Conservation (phyloP, 2,888 invertebrate genomes). For the Epinotia demarniana region DNA sequence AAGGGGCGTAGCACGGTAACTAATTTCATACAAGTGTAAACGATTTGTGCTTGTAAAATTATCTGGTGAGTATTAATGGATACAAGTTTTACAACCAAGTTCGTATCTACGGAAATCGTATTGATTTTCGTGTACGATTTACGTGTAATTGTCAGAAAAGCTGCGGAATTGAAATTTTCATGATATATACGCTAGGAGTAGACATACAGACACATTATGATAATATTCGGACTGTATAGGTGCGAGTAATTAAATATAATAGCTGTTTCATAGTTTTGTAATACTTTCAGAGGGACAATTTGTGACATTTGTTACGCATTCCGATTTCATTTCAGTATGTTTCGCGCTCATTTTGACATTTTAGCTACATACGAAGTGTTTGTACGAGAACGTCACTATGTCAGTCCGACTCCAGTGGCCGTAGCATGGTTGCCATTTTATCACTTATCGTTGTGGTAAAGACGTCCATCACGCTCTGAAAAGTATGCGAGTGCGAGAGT, state of each 20-base stretch:
- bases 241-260: not conserved
- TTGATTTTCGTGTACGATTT: not conserved
- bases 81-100: not conserved
- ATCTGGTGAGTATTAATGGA: not conserved
- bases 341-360: no score
- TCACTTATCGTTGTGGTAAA: no score
- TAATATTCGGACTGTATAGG: not conserved
- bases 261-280: no score
- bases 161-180: not conserved
- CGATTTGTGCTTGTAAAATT: not conserved
- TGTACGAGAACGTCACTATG: no score
- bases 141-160: not conserved
- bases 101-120: not conserved
- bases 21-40: slow-evolving; percentile 56
- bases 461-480: no score
- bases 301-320: no score
- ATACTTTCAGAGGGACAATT: no score
- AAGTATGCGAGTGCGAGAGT: no score
- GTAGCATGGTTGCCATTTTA: no score
- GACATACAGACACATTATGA: not conserved
- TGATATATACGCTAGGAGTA: not conserved
- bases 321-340: no score
- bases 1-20: slow-evolving; percentile 56
- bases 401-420: no score
- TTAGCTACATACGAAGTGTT: no score